These are phyloP conservation scores for Cantharis flavilabris DNA, from an alignment of 2,888 invertebrate genomes.

Conservation along the genomic window DNA sequence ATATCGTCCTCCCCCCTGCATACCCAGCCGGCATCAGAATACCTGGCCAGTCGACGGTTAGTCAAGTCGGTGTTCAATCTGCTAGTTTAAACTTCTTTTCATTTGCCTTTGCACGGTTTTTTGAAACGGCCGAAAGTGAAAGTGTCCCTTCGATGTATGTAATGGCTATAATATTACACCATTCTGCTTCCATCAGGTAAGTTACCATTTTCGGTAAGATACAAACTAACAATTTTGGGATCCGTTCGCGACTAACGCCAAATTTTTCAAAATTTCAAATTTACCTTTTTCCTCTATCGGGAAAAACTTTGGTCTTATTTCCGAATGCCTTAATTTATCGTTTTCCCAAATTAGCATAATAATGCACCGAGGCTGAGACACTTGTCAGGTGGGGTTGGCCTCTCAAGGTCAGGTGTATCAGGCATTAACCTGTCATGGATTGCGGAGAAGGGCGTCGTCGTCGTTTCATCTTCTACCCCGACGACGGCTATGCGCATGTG, in stretches of 20 bases:
- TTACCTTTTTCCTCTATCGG: background rate
- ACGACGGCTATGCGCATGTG: constrained; percentile 14
- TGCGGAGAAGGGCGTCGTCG: constrained; percentile 34
- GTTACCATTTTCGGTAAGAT: background rate
- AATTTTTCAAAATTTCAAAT: background rate
- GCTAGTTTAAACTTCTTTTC: constrained; percentile 26
- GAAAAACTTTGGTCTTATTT: background rate
- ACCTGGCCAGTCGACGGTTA: constrained; percentile 36
- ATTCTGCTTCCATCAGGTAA: background rate
- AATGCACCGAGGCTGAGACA: constrained; percentile 22
- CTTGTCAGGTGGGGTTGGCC: constrained; percentile 48
- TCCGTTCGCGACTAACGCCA: background rate
- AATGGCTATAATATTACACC: background rate
- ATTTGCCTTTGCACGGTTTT: background rate
- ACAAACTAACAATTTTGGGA: background rate
- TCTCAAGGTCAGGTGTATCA: constrained; percentile 50
- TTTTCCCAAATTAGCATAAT: constrained; percentile 24
- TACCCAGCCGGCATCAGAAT: constrained; percentile 34
- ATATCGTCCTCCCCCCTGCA: constrained; percentile 28
- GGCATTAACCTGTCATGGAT: constrained; percentile 48
- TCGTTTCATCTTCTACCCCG: constrained; percentile 20
- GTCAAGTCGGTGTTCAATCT: constrained; percentile 31
- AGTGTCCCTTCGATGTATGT: constrained; percentile 9
- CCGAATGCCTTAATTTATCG: constrained; percentile 14
- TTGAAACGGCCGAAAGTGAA: constrained; percentile 19